Evolutionary conservation across 2,888 invertebrate genomes (phyloP), one percentile per base, ranked within the genome.

Genomic region (Taenaris catops): DNA sequence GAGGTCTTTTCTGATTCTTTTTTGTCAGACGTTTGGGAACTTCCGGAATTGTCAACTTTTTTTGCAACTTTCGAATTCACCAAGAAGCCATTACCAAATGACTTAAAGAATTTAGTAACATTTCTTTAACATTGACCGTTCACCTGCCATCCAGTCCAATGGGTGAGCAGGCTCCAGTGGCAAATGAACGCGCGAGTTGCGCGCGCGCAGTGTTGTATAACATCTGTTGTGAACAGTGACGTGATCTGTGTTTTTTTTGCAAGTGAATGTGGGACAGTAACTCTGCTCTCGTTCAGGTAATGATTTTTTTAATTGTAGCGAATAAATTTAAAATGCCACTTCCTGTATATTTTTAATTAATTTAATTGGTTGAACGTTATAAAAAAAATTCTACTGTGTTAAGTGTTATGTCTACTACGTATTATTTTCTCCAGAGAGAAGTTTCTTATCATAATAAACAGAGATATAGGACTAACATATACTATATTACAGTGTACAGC

Each of bases 141-240:
- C 38, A 38, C 36, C 35, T 19, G 25, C 26, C 17, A 24, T 25
- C 27, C 20, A 20, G 32, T 9, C 20, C 14, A 9, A 23, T 9
- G 23, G 23, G 23, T 24, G 20, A 11, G 25, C 23, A 7, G 17
- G 34, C 27, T 14, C 10, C 44, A 46, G 39, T 43, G 46, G 44
- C 24, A 48, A 46, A 39, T 38, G 34, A 41, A 35, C 38, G 38
- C 24, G 52, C 53, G 49, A 52, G 38, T 48, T 44, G 55, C 41
- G 53, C 52, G 53, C 51, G 48, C 53, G 54, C 38, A 32, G 36
- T 39, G 38, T 32, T 45, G 34, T 36, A 46, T 48, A 43, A 48
- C 43, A 24, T 37, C 6, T 28, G 8, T 20, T 33, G 37, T 45
- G 41, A 45, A 39, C 8, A 20, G 38, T 42, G 27, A 36, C 38